Conservation (phyloP, 2,797 vertebrate species). For the Triplophysa bombifrons region DNA sequence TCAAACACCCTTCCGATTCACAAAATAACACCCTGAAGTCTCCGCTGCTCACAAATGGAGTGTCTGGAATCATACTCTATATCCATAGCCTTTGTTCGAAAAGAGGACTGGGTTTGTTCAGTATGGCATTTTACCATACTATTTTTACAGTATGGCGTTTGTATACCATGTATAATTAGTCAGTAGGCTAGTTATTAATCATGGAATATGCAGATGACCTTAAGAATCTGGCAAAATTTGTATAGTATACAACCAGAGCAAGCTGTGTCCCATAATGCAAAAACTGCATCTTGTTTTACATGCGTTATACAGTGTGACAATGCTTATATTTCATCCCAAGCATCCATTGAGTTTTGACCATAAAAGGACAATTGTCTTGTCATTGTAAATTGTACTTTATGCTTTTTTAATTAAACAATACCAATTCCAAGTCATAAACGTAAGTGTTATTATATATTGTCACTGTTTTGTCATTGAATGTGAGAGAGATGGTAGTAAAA, state of each 20-base stretch:
- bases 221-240: not conserved
- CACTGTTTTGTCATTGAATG: conserved; percentile 21
- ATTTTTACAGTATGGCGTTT: not conserved
- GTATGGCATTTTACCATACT: not conserved
- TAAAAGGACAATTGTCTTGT: not conserved
- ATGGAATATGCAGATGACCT: not conserved
- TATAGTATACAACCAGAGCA: too few species aligned
- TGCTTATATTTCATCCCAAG: not conserved
- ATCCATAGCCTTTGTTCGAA: not conserved
- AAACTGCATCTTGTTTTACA: not conserved
- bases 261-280: not conserved
- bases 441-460: conserved; percentile 19
- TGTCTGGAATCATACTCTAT: conserved; percentile 7
- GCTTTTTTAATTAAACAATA: conserved; percentile 1
- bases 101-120: not conserved
- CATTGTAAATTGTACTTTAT: not conserved
- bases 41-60: conserved; percentile 13
- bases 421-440: conserved; percentile 9
- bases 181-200: too few species aligned
- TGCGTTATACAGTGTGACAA: too few species aligned
- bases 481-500: conserved; percentile 18
- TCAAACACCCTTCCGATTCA: conserved; percentile 22
- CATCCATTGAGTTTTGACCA: not conserved
- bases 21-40: conserved; percentile 30
- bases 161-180: not conserved